These are phyloP conservation scores for Phrynocephalus versicolor DNA, from an alignment of 2,113 vertebrate genomes.

Conservation along the genomic window DNA sequence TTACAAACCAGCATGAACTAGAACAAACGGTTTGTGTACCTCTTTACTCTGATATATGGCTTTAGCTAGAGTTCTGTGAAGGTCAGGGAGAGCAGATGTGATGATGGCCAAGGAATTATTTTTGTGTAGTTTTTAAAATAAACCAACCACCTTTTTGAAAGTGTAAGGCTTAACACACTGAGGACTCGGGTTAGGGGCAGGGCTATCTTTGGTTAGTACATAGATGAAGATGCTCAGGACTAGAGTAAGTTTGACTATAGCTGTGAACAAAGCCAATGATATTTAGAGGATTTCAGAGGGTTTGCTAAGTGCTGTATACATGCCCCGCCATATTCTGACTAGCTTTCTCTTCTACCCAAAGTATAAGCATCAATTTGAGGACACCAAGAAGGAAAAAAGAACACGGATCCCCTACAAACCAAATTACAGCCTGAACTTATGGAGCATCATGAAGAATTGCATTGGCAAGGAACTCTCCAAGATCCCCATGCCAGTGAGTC, in stretches of 20 bases:
- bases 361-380: slow-evolving; percentile 83
- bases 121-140: background rate
- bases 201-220: background rate
- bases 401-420: slow-evolving; percentile 91
- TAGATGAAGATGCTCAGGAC: background rate
- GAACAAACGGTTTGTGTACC: no score
- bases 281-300: background rate
- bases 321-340: background rate
- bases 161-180: background rate
- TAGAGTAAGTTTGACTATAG: background rate
- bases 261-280: background rate
- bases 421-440: slow-evolving; percentile 94
- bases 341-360: slow-evolving; percentile 30
- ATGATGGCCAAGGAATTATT: background rate
- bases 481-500: slow-evolving; percentile 93
- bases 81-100: background rate
- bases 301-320: background rate
- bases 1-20: no score
- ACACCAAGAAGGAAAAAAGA: slow-evolving; percentile 86
- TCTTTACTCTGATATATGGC: background rate
- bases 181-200: background rate
- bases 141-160: background rate
- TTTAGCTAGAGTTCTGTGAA: background rate
- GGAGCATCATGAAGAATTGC: slow-evolving; percentile 98
- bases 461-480: slow-evolving; percentile 96